Evolutionary conservation across 64 coral and sea anemone species (phyloP).

Genomic region (Acropora tenuis): DNA sequence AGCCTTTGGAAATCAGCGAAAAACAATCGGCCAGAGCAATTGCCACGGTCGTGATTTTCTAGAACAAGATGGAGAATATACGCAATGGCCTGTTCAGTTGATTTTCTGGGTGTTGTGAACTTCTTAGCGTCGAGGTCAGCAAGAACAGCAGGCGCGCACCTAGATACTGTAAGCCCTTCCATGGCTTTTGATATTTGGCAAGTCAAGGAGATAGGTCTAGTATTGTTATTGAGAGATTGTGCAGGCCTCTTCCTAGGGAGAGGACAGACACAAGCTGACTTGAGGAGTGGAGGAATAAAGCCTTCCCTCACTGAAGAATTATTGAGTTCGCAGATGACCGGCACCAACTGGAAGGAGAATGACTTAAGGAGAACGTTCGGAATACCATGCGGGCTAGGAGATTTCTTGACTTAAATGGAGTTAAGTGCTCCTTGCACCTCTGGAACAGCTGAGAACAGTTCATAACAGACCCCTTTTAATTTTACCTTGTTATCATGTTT

Average conservation of each 20-base stretch:
- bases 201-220: not conserved
- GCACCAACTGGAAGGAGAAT: no score
- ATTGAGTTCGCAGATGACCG: no score
- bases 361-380: no score
- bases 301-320: no score
- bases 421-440: no score
- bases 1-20: not conserved
- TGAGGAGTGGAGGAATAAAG: no score
- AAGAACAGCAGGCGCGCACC: not conserved
- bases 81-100: not conserved
- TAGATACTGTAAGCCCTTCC: not conserved
- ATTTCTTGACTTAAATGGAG: no score
- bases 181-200: not conserved
- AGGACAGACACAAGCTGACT: not conserved
- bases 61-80: not conserved
- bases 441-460: no score
- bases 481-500: conserved; percentile 35
- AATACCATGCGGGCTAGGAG: no score
- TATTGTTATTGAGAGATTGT: not conserved
- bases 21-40: not conserved
- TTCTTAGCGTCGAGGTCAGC: not conserved
- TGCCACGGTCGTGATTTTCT: not conserved
- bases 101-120: not conserved
- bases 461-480: conserved; percentile 27
- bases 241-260: not conserved